Percentiles rank a stretch among this genome's conserved stretches.
These are phyloP conservation scores for Melanocharis versteri DNA, from an alignment of 2,113 vertebrate species.

Conservation along the genomic window DNA sequence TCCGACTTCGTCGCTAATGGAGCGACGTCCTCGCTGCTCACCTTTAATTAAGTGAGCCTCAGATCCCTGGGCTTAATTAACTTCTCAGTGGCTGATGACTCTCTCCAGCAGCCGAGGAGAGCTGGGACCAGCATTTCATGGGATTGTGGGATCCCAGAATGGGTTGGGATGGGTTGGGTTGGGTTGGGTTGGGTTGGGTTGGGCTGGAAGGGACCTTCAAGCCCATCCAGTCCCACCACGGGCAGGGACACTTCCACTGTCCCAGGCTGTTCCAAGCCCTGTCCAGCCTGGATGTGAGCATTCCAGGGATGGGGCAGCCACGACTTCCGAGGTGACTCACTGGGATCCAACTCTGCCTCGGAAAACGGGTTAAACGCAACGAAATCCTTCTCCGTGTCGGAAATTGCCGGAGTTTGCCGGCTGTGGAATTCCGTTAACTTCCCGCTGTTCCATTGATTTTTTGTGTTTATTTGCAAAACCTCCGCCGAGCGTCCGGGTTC, in stretches of 20 bases:
- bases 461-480: conserved; percentile 43
- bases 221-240: neutral
- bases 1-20: neutral
- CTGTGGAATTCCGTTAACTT: neutral
- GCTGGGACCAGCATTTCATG: accelerated
- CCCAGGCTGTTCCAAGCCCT: neutral
- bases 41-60: neutral
- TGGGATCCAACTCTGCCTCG: neutral
- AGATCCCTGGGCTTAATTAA: neutral
- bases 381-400: neutral
- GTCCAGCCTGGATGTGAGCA: neutral
- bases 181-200: neutral
- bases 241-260: accelerated
- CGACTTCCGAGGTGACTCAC: accelerated
- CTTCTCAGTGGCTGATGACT: neutral
- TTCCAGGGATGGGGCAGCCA: neutral
- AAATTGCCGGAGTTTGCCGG: neutral
- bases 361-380: neutral
- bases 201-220: neutral
- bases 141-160: neutral
- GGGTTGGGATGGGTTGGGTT: neutral
- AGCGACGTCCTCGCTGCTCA: neutral
- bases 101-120: neutral
- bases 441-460: conserved; percentile 25
- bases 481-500: neutral